A percentile compares a stretch with the other conserved stretches of the same genome.
phyloP scores from a whole-genome alignment of 2,113 vertebrate species.

The Microtus ochrogaster region DNA sequence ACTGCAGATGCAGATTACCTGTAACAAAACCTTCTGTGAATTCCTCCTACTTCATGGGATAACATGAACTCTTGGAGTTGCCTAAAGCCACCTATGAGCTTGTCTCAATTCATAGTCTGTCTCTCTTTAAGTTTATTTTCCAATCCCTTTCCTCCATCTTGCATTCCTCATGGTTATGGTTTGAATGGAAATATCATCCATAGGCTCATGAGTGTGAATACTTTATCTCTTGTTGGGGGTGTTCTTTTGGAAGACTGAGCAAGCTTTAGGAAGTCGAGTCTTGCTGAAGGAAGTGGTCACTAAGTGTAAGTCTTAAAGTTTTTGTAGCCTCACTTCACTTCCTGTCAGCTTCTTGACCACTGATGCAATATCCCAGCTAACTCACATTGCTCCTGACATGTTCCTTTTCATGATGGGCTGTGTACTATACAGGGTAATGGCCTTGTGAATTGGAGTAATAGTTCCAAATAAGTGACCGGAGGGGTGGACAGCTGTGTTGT shows the following conservation, averaged over 20 bases:
- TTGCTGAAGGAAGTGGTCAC: neutral
- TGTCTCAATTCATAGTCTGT: neutral
- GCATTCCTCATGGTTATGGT: neutral
- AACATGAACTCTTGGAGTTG: neutral
- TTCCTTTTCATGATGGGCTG: neutral
- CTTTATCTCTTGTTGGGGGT: neutral
- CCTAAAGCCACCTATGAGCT: neutral
- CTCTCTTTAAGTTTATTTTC: neutral
- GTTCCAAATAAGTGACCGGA: neutral
- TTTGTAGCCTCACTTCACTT: neutral
- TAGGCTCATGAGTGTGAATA: neutral
- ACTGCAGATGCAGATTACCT: no score
- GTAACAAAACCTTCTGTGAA: neutral
- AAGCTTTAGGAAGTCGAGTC: neutral
- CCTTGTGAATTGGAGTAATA: neutral
- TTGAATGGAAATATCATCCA: neutral
- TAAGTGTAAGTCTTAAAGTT: neutral
- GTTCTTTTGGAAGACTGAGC: neutral
- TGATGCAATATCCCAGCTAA: neutral
- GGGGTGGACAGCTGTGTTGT: neutral
- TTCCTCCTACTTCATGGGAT: neutral
- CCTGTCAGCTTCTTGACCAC: neutral
- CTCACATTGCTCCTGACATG: neutral
- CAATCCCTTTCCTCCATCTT: rapidly evolving
- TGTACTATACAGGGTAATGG: neutral